Evolutionary conservation across 1,140 invertebrate genomes (phyloP).

Genomic region (Ostrea edulis): DNA sequence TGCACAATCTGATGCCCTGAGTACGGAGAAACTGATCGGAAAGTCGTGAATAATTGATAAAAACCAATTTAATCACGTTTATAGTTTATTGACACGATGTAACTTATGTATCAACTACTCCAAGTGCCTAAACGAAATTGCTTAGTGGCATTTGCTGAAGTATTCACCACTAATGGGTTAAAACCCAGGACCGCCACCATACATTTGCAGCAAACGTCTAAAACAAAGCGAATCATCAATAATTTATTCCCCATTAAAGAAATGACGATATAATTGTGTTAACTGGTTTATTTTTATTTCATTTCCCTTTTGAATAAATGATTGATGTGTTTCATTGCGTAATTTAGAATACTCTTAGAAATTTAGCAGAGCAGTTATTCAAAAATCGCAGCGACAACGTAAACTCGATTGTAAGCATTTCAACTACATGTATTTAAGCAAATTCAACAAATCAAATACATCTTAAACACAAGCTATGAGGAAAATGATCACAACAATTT

Average conservation of each 20-base stretch:
- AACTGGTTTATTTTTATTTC: neutral
- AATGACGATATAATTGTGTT: neutral
- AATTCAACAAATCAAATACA: too few relatives aligned
- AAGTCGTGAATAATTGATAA: conserved; percentile 27
- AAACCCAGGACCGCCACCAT: neutral
- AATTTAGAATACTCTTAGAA: neutral
- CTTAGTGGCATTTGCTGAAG: neutral
- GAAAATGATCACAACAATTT: too few relatives aligned
- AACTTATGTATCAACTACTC: conserved; percentile 20
- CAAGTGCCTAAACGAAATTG: neutral
- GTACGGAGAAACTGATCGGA: neutral
- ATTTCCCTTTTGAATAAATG: neutral
- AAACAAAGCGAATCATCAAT: neutral
- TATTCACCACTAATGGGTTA: neutral
- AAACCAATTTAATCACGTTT: conserved; percentile 37
- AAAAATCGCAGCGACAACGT: neutral
- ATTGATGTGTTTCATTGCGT: neutral
- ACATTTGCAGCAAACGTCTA: neutral
- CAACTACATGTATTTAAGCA: too few relatives aligned
- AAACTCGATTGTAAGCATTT: too few relatives aligned
- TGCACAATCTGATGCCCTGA: neutral
- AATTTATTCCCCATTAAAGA: conserved; percentile 2
- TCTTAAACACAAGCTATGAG: too few relatives aligned
- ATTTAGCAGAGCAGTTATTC: neutral
- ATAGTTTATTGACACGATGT: conserved; percentile 29